These are phyloP conservation scores for Enoplosus armatus DNA, from an alignment of 2,797 vertebrate species.

Conservation along the genomic window DNA sequence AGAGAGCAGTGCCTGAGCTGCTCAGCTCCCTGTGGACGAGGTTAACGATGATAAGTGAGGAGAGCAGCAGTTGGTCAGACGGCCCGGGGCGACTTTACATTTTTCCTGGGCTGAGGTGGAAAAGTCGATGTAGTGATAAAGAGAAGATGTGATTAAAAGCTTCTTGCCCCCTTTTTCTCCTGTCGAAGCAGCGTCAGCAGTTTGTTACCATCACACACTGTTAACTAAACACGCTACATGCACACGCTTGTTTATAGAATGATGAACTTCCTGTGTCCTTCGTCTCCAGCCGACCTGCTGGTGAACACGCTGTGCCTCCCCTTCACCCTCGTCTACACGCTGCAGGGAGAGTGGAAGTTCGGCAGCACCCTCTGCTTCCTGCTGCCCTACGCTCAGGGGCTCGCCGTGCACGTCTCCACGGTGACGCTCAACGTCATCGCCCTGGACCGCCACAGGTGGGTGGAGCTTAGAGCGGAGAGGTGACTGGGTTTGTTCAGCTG, in stretches of 20 bases:
- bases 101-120: neutral
- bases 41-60: too few relatives aligned
- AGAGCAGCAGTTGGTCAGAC: too few relatives aligned
- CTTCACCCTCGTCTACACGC: conserved; percentile 94
- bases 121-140: neutral
- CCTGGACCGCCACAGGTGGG: conserved; percentile 89
- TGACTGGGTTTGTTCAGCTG: neutral
- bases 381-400: conserved; percentile 94
- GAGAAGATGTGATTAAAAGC: neutral
- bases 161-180: neutral
- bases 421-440: conserved; percentile 95
- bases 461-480: neutral
- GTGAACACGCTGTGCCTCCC: conserved; percentile 95
- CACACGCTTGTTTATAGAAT: neutral
- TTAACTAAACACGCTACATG: too few relatives aligned
- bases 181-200: neutral
- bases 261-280: neutral
- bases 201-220: neutral
- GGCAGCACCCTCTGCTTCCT: conserved; percentile 92
- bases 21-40: too few relatives aligned
- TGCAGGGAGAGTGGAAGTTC: conserved; percentile 94
- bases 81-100: too few relatives aligned
- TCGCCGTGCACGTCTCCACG: conserved; percentile 94
- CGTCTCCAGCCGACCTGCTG: conserved; percentile 87
- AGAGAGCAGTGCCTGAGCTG: too few relatives aligned